Evolutionary conservation across 2,113 vertebrate genomes (phyloP), one percentile per base, ranked within the genome.

Genomic region (Dendropsophus ebraccatus): DNA sequence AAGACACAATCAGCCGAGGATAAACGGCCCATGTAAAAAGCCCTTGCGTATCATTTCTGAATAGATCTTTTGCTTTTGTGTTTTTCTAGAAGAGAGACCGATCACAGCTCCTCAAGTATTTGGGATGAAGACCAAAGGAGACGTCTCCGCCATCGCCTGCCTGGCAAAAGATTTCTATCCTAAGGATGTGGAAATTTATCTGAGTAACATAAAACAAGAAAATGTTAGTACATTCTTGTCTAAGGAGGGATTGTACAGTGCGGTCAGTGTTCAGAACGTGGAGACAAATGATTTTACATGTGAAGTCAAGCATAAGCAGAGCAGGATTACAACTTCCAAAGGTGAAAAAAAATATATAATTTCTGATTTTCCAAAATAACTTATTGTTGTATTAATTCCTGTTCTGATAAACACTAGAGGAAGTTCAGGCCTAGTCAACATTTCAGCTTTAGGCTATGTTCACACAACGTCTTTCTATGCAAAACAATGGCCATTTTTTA

Each of bases 161-260:
- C 84, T 94, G 81, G 91, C 91, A 79, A 93, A 81, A 23, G 89
- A 88, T 65, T 89, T 89, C 86, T 62, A 82, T 19, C 89, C 92
- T 14, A 91, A 87, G 77, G 4, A 1, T 0, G 1, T 92, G 37
- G 49, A 0, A 17, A 89, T 92, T 87, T 78, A 0, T 19, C 52
- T 89, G 47, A 2, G 74, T 17, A 30, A 74, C 21, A 82, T 23
- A 87, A 54, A 1, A 12, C 74, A 88, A 1, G 50, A 90, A 70
- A n/a, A 19, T 30, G 80, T 54, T 0, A 50, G 28, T n/a, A 13
- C 84, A 0, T 10, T 60, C 2, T 0, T 88, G 17, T 84, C 90
- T 10, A 82, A 90, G 14, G 69, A 58, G 0, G 89, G 88, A 14
- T 84, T 69, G 19, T 94, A 94, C 25, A 69, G 72, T 4, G 89